Conservation (phyloP, 2,113 vertebrate genomes). For the Telmatochromis sp. region DNA sequence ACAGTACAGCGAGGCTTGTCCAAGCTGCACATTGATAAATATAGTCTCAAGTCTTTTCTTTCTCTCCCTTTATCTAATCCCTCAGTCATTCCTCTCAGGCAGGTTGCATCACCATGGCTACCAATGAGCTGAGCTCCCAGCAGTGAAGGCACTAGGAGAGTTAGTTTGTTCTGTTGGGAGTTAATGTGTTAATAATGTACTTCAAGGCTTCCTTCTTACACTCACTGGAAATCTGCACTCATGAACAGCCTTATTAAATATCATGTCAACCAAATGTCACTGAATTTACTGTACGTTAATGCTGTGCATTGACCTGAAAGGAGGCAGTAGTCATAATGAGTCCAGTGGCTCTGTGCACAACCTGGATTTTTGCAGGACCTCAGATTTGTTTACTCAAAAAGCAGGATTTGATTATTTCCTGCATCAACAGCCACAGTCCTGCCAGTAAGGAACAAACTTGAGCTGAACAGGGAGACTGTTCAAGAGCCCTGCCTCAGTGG, state of each 20-base stretch:
- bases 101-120: constrained; percentile 40
- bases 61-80: constrained; percentile 49
- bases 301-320: not conserved
- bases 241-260: not conserved
- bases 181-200: not conserved
- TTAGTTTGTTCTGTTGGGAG: not conserved
- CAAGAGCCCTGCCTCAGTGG: not conserved
- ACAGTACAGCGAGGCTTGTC: not conserved
- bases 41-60: constrained; percentile 43
- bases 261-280: not conserved
- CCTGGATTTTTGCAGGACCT: not conserved
- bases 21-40: constrained; percentile 45
- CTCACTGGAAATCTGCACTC: not conserved
- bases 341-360: not conserved
- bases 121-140: constrained; percentile 15
- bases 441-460: constrained; percentile 35
- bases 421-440: not conserved
- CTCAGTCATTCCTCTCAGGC: constrained; percentile 49
- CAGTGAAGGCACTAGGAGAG: not conserved
- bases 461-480: not conserved
- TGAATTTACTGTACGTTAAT: not conserved
- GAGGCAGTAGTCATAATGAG: not conserved
- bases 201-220: not conserved
- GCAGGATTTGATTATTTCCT: constrained; percentile 31
- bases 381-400: constrained; percentile 34